Evolutionary conservation across 2,113 vertebrate species (phyloP), one percentile per base, ranked within the genome.

Genomic region (Rhipidura dahli): DNA sequence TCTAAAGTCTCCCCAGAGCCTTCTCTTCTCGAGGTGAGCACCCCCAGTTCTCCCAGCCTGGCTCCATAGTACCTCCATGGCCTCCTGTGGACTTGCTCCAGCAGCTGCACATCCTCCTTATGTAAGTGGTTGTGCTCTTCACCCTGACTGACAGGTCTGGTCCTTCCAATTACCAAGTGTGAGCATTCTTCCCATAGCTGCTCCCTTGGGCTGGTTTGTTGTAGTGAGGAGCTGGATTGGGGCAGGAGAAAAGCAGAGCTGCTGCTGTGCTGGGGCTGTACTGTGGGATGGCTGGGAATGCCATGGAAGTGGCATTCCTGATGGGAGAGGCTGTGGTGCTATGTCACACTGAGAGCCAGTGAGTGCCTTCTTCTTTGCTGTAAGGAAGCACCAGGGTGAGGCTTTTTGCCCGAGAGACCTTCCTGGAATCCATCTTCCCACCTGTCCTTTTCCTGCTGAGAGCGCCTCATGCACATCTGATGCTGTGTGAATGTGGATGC

Each of bases 271-370:
- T 11, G 1, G 21, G 69, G 78, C 64, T 39, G 11, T 75, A 79
- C 73, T n/a, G 2, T 6, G 57, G 70, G 31, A 11, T 19, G 57
- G 59, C 11, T 3, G 37, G 83, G 63, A 84, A 51, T 69, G 73
- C 57, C 4, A 3, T 17, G 51, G 44, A 22, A 65, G 56, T 59
- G 21, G 54, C 1, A 2, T 70, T 66, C 51, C 79, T 53, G n/a
- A 22, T 0, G 0, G 56, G 42, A 82, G 40, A 66, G 78, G 28
- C 50, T 0, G 1, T 0, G 0, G 23, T 44, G 28, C 70, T 47
- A 37, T 39, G 22, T 45, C 70, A 31, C 2, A 0, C 68, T 39
- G 49, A 47, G 11, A 79, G 51, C 27, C 6, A 7, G 27, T 24
- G 27, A 15, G 9, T 31, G 81, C 47, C 23, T 45, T 66, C 57